Evolutionary conservation across 2,113 vertebrate genomes (phyloP), one percentile per base, ranked within the genome.

Genomic region (Sigmodon hispidus): DNA sequence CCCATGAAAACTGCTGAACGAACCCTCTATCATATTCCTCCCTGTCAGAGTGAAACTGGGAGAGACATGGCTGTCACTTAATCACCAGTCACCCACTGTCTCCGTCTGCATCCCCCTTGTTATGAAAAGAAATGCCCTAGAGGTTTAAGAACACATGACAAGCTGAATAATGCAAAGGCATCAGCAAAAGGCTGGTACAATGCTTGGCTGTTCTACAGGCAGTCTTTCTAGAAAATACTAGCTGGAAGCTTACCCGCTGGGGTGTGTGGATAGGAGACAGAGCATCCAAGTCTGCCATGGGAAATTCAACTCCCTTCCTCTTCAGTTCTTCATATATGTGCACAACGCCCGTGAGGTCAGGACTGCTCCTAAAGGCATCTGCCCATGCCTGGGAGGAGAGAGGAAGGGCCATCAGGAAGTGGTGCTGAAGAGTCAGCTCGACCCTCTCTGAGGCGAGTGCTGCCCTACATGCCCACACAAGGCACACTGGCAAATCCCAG

Each of bases 261-360:
- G 99, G 99, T 52, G 99, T 99, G 98, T 99, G 99, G 97, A 99
- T 99, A 24, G 99, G 99, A 87, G 99, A 99, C 94, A 99, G 98
- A 22, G 99, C 99, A 69, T 99, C 99, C 77, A 99, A 97, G 24
- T 99, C 99, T 15, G 99, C 99, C 98, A 98, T 98, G 65, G 99
- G 99, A 96, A 99, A 99, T 98, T 99, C 99, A 0, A 99, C 98
- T 94, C 99, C 99, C 98, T 99, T 99, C 98, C 99, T 99, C 98
- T 99, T 99, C 90, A 99, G 99, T 79, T 99, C 99, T 98, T 99
- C 99, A 5, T 99, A 99, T 96, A 99, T 99, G 81, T 99, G 99
- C 91, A 99, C 99, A 7, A 99, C 99, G 4, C 99, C 99, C 0
- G 99, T 99, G 95, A 99, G 99, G 97, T 99, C 99, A 1, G 99